Conservation (phyloP, 2,888 invertebrate species). For the Apodemia zela region DNA sequence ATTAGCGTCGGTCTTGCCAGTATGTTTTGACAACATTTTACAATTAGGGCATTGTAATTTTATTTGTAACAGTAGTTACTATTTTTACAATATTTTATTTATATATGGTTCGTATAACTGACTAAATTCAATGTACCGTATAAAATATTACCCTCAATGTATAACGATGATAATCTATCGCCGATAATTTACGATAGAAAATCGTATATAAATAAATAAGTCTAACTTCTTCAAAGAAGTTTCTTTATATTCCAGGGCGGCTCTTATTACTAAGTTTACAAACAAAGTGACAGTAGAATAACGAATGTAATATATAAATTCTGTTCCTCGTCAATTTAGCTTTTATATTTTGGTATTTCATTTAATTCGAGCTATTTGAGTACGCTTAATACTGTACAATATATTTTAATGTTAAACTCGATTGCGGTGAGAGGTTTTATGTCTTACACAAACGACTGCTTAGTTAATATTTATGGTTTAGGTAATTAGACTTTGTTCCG, state of each 20-base stretch:
- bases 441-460: conserved; percentile 76
- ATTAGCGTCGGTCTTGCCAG: no score
- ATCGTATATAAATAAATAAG: no score
- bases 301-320: conserved; percentile 43
- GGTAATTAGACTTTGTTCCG: conserved; percentile 19
- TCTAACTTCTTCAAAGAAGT: no score
- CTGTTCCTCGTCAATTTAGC: conserved; percentile 58
- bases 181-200: no score
- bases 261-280: conserved; percentile 23
- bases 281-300: conserved; percentile 22
- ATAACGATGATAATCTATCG: no score
- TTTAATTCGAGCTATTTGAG: conserved; percentile 64
- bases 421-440: conserved; percentile 55
- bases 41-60: no score
- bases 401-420: conserved; percentile 49
- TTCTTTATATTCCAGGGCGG: conserved; percentile 1
- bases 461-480: conserved; percentile 64
- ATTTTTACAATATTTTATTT: no score
- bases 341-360: conserved; percentile 50
- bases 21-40: no score
- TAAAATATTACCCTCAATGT: no score
- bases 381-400: conserved; percentile 75
- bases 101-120: no score
- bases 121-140: no score
- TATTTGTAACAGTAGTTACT: no score